Conservation (phyloP, 2,797 vertebrate genomes). For the Poeciliopsis paucimaculata region DNA sequence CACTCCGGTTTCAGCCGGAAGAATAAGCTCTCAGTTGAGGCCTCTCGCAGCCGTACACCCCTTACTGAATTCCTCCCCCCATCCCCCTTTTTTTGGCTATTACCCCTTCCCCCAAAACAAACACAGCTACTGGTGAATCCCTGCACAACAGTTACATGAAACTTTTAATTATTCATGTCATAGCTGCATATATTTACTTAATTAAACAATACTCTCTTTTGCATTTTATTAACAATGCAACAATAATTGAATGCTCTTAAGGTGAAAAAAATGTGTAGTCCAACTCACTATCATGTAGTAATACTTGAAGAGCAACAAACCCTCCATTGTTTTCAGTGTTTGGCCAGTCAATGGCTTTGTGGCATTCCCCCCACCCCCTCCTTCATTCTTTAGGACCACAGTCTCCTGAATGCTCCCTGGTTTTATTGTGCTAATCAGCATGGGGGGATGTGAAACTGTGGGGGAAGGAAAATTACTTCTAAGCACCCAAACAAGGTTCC, state of each 20-base stretch:
- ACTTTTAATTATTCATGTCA: background rate
- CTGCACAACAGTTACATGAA: background rate
- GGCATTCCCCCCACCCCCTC: conserved; percentile 5
- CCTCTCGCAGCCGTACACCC: conserved; percentile 42
- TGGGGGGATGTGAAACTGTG: conserved; percentile 39
- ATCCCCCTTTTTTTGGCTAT: conserved; percentile 24
- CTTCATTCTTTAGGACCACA: conserved; percentile 18
- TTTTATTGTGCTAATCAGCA: conserved; percentile 66
- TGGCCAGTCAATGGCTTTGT: conserved; percentile 31
- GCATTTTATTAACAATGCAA: background rate
- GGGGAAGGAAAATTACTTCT: conserved; percentile 45
- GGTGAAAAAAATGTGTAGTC: background rate
- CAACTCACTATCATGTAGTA: background rate
- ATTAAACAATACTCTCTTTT: too few species aligned
- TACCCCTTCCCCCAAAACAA: conserved; percentile 47
- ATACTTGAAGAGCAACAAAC: background rate
- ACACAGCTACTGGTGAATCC: conserved; percentile 38
- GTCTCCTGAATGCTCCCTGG: conserved; percentile 41
- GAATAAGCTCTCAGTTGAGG: conserved; percentile 62
- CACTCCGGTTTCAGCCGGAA: conserved; percentile 63
- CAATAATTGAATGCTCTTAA: background rate
- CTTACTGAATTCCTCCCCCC: conserved; percentile 62
- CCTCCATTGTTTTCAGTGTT: conserved; percentile 23
- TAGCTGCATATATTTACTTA: background rate
- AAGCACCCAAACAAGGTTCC: conserved; percentile 50